Conservation (phyloP, 2,113 vertebrate species). For the Tachuris rubrigastra region DNA sequence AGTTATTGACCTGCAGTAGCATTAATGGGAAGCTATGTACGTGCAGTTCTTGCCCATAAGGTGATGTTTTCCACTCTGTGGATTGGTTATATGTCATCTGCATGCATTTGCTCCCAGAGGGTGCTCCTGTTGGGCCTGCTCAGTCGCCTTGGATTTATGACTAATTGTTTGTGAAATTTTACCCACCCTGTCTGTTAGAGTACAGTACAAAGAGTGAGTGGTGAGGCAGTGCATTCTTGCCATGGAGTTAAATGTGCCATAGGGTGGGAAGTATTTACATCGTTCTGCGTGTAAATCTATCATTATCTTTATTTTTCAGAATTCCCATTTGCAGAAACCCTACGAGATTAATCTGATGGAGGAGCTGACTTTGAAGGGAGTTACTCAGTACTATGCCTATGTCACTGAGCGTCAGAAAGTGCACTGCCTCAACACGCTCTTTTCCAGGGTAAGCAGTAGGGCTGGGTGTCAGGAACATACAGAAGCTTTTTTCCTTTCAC, state of each 20-base stretch:
- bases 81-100: fast-evolving
- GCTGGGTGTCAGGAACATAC: neutral
- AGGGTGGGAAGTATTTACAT: fast-evolving
- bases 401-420: conserved; percentile 99
- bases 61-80: neutral
- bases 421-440: conserved; percentile 98
- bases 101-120: neutral
- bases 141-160: neutral
- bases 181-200: neutral
- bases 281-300: neutral
- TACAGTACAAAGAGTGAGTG: neutral
- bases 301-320: conserved; percentile 71
- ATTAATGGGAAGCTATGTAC: neutral
- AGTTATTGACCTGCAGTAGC: fast-evolving
- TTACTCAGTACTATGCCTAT: conserved; percentile 99
- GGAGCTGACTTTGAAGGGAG: conserved; percentile 97
- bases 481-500: neutral
- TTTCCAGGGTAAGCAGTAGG: conserved; percentile 87
- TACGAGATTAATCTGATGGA: conserved; percentile 99
- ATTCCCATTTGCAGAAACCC: conserved; percentile 95
- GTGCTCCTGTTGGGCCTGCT: neutral
- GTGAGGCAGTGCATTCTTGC: neutral
- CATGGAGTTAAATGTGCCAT: neutral
- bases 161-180: neutral
- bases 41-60: neutral